Base-by-base conservation (phyloP, 2,797 vertebrate species). In the Meda fulgida region DNA sequence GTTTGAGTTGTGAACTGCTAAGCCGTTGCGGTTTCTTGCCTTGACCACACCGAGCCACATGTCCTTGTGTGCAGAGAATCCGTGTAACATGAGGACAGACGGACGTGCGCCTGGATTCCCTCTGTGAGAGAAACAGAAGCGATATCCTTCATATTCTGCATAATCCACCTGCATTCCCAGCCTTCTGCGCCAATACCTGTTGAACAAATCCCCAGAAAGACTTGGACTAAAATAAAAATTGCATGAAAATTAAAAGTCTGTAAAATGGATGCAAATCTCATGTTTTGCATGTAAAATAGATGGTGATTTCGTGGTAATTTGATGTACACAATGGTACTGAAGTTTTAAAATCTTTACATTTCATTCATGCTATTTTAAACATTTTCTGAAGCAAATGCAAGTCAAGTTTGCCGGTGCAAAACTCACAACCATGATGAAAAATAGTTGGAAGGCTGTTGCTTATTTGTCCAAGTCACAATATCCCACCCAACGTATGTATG, bases 21-120 rank as follows among this genome's bases (percentile, higher is more conserved):
- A 43, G 4, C n/a, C 26, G 34, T 3, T 2, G 40, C 14, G 0
- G 16, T 19, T 66, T n/a, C 48, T 43, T 90, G 98, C 98, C 95
- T 97, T 97, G 84, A 97, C 88, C 67, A 99, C 48, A 3, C 96
- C 93, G 36, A 99, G 93, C 98, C 98, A 99, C 96, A 98, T 97
- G 91, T 99, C 98, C 91, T 99, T 99, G 89, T 95, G 94, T n/a
- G 95, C 96, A 0, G 97, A 97, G 93, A 99, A 99, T 5, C 97
- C 98, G 0, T 99, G 98, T 48, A 99, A 92, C 95, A 99, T 95
- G 76, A 99, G 96, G 78, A 99, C 80, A 3, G 97, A 96, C 0
- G 97, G 97, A 0, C 89, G 92, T 40, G 81, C 88, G 0, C 96
- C 94, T 1, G 97, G 94, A 16, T 93, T 95, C 78, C 97, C 98